Evolutionary conservation across 2,888 invertebrate species (phyloP), one percentile per base, ranked within the genome.

Genomic region (Cepaea hortensis): DNA sequence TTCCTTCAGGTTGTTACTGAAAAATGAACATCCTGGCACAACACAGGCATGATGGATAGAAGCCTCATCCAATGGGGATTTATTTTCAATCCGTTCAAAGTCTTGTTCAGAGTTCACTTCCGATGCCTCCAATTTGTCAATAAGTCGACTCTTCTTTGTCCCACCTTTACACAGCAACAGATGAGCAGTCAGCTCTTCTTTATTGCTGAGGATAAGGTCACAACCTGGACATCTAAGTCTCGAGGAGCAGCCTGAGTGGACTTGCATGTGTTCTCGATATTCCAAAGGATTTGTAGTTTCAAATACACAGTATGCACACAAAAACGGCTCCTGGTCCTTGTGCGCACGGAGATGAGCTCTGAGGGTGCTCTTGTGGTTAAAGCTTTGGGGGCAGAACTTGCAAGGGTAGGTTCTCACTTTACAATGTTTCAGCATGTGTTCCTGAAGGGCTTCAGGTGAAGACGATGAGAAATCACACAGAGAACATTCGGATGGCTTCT

Each of bases 361-460:
- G n/a, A 94, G 90, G 82, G 93, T 93, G 88, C 93, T 94, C 89
- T 94, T 94, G 88, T 93, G 93, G 89, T 93, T 93, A 86, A 94
- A 93, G 46, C 90, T 91, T 20, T 92, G 90, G 46, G 91, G 89
- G 89, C 94, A 94, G 50, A 92, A 88, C 87, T 93, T 93, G 89
- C 94, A 94, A 87, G 92, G 92, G 84, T 93, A 94, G 3, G 92
- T 92, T 55, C 93, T 90, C 20, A 93, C 91, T 88, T 94, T 94
- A 89, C 94, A 94, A 87, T 94, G 94, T 86, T 93, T 92, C 15
- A 94, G 92, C 93, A 93, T 93, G 87, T 94, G 94, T 76, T 93
- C 92, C 80, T 94, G 93, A 35, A 94, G 88, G 18, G 89, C 89
- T 85, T 93, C 93, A 82, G 92, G 93, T 1, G 93, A 92, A 13